A percentile compares a stretch with the other conserved stretches of the same genome.
These are phyloP conservation scores for Dorcus parallelipipedus DNA, from an alignment of 2,888 invertebrate species.

Conservation along the genomic window DNA sequence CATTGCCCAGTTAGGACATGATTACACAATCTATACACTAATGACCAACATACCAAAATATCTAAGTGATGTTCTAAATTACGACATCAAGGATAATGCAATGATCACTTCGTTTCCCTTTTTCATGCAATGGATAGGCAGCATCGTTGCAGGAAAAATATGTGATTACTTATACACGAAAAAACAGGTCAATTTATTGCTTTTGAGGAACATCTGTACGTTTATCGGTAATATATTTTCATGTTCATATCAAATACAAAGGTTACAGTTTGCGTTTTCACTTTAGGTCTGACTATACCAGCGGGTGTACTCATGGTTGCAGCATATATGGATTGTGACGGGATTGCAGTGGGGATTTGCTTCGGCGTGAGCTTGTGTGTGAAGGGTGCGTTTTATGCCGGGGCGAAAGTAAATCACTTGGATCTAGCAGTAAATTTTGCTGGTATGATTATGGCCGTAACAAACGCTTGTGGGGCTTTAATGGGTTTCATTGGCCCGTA, in stretches of 20 bases:
- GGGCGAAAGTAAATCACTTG: constrained; percentile 22
- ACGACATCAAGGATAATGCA: constrained; percentile 62
- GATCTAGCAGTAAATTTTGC: constrained; percentile 23
- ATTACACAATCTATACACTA: constrained; percentile 71
- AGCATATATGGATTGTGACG: constrained; percentile 18
- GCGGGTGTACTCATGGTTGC: constrained; percentile 10
- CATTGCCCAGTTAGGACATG: constrained; percentile 68
- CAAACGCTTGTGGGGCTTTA: constrained; percentile 22
- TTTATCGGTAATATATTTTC: constrained; percentile 54
- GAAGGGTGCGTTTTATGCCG: constrained; percentile 21
- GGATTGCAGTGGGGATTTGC: constrained; percentile 1
- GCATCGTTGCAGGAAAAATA: constrained; percentile 60
- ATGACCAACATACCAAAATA: constrained; percentile 66
- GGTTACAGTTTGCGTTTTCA: not conserved
- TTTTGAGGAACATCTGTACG: constrained; percentile 63
- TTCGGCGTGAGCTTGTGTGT: constrained; percentile 12
- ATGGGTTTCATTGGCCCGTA: constrained; percentile 16
- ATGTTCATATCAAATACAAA: not conserved
- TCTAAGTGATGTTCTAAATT: constrained; percentile 64
- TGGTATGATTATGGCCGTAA: constrained; percentile 22
- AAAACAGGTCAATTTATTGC: constrained; percentile 51
- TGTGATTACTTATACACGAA: constrained; percentile 66
- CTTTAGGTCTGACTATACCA: constrained; percentile 14
- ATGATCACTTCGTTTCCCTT: constrained; percentile 63
- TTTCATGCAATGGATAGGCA: constrained; percentile 64